Evolutionary conservation across 1,140 invertebrate species (phyloP), one percentile per base, ranked within the genome.

Genomic region (Euura saliciscinereae): DNA sequence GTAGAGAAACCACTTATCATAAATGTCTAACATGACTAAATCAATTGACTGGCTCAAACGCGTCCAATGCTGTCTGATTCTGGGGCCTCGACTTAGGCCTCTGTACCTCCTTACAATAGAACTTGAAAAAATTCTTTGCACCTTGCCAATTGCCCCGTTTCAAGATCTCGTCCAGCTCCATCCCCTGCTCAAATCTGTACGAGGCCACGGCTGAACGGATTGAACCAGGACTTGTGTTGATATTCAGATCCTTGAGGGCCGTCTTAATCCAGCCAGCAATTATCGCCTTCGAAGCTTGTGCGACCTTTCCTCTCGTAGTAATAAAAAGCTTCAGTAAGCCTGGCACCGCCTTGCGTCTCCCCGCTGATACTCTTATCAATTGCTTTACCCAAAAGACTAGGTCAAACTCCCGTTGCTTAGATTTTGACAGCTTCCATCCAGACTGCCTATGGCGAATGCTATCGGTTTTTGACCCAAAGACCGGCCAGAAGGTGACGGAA

Each of bases 401-500:
- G 44, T 71, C 66, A 67, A 75, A 72, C 6, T 44, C 66, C 44
- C 4, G 43, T 1, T 70, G 5, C 11, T 65, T 43, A 7, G 43
- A 2, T 3, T 59, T 79, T 72, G 76, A 74, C 2, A 86, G 70
- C 6, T 71, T 74, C 80, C 82, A 86, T 4, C 79, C 80, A 43
- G 82, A 84, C 70, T 85, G 83, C 70, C 75, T 65, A 68, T 79
- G 69, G 11, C 66, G 72, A 1, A 13, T n/a, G 3, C 69, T 75
- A 71, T 84, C 83, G 2, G 83, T 84, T 73, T 84, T 83, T 6
- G 82, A 85, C 2, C 81, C 81, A 76, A 82, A 85, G 2, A 13
- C 6, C 6, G 81, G 84, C 76, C 78, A 79, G 42, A 83, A 78
- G n/a, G 72, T 78, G 7, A 78, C 68, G 8, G 70, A 71, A n/a